Conservation (phyloP, 2,113 vertebrate species). For the Actenoides lindsayi region DNA sequence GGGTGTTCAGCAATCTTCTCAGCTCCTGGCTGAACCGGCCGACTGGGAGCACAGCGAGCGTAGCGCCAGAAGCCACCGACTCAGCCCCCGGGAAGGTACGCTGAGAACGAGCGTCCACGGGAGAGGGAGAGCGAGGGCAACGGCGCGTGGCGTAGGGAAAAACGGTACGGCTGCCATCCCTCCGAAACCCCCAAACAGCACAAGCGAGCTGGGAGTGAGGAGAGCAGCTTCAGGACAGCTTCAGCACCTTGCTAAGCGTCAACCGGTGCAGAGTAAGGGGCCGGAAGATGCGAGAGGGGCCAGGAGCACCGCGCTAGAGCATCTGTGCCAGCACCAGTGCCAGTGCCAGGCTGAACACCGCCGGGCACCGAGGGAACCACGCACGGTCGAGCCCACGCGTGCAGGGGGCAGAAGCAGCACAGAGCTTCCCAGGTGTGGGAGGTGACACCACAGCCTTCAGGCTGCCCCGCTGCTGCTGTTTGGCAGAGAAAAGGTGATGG, state of each 20-base stretch:
- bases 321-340: neutral
- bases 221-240: neutral
- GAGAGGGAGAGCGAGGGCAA: neutral
- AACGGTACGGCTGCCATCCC: accelerated
- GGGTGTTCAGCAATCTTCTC: conserved; percentile 11
- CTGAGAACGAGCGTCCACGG: conserved; percentile 36
- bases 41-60: neutral
- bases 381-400: accelerated
- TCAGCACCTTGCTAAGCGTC: accelerated
- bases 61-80: conserved; percentile 54
- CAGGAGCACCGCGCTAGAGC: neutral
- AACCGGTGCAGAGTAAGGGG: accelerated
- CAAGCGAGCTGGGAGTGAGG: accelerated
- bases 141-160: accelerated
- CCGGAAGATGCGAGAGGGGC: neutral
- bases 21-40: conserved; percentile 66
- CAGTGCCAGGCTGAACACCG: neutral
- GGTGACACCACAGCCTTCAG: neutral
- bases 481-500: neutral
- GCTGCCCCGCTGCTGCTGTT: neutral
- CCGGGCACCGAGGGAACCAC: accelerated
- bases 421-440: neutral
- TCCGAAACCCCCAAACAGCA: neutral
- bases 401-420: neutral
- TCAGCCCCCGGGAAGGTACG: conserved; percentile 15